A percentile compares a stretch with the other conserved stretches of the same genome.
Conservation (phyloP, 2,888 invertebrate genomes). For the Chelonus formosanus region DNA sequence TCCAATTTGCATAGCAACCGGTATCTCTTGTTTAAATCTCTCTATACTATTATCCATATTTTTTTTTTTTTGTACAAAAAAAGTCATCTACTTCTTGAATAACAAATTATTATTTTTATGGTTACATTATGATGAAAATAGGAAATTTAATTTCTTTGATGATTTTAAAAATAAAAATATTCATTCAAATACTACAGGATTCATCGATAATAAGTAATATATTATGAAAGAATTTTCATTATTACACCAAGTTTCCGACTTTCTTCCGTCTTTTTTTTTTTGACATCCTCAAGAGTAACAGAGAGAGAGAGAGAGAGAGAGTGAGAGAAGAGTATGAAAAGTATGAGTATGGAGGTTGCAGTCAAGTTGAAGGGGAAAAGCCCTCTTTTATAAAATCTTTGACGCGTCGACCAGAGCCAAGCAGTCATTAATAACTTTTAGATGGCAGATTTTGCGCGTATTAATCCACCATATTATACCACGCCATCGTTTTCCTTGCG, state of each 20-base stretch:
- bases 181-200: too few relatives aligned
- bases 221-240: constrained; percentile 1
- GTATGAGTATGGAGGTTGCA: constrained; percentile 28
- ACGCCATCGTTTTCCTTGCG: constrained; percentile 45
- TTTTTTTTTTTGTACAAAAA: too few relatives aligned
- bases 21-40: constrained; percentile 57
- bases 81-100: neutral
- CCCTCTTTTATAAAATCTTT: constrained; percentile 61
- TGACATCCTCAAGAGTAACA: constrained; percentile 6
- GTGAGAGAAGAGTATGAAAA: neutral
- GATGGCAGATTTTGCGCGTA: constrained; percentile 64
- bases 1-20: constrained; percentile 64
- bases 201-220: too few relatives aligned
- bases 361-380: constrained; percentile 24
- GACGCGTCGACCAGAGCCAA: constrained; percentile 54
- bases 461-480: constrained; percentile 64
- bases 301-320: too few relatives aligned
- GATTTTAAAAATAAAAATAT: too few relatives aligned
- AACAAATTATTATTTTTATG: too few relatives aligned
- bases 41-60: constrained; percentile 43
- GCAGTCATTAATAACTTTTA: constrained; percentile 65
- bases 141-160: too few relatives aligned
- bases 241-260: constrained; percentile 1
- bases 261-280: neutral
- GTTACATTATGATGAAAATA: too few relatives aligned